Percentiles rank a stretch among this genome's conserved stretches.
These are phyloP conservation scores for Tubiluchus corallicola DNA, from an alignment of 2,888 invertebrate genomes.

Conservation along the genomic window DNA sequence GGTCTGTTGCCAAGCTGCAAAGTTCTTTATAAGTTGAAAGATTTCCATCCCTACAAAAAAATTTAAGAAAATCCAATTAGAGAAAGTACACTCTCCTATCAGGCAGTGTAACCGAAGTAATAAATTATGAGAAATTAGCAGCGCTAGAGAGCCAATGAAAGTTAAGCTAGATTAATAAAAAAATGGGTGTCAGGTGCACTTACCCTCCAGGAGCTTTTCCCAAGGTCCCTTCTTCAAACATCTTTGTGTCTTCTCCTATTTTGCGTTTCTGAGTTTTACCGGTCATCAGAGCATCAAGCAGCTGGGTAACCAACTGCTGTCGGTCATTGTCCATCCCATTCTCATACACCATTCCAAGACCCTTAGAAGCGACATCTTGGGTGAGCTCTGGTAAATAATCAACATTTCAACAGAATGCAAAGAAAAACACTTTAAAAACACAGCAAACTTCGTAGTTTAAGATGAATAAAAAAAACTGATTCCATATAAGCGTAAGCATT, in stretches of 20 bases:
- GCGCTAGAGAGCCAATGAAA: constrained; percentile 13
- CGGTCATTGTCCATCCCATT: constrained; percentile 51
- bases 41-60: constrained; percentile 39
- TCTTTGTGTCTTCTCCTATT: constrained; percentile 58
- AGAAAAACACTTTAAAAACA: no score
- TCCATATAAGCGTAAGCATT: no score
- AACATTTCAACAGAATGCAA: no score
- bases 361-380: constrained; percentile 81
- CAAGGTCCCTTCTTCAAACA: constrained; percentile 70
- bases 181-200: constrained; percentile 15
- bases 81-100: no score
- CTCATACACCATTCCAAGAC: constrained; percentile 67
- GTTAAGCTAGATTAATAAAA: constrained; percentile 6
- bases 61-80: no score
- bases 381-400: constrained; percentile 66
- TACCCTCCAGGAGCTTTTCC: constrained; percentile 73
- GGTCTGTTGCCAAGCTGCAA: constrained; percentile 74
- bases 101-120: no score
- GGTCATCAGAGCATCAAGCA: constrained; percentile 62
- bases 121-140: not conserved
- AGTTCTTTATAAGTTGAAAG: constrained; percentile 84
- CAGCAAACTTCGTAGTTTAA: no score
- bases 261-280: constrained; percentile 40
- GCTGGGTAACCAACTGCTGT: constrained; percentile 48
- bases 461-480: no score